Evolutionary conservation across 2,113 vertebrate species (phyloP).

Genomic region (Pogona vitticeps): DNA sequence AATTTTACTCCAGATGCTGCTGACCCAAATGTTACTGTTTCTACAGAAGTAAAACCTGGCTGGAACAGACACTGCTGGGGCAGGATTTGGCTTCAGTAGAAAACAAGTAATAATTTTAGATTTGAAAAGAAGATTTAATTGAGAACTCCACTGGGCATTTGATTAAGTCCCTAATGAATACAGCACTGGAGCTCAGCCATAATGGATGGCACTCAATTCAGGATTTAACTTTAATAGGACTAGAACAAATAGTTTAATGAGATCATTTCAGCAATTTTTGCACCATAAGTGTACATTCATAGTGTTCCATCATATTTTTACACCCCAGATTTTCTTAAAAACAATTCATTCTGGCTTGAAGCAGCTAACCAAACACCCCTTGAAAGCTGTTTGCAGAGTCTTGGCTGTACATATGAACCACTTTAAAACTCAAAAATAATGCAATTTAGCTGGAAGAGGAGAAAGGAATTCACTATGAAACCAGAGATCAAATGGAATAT

Average conservation of each 20-base stretch:
- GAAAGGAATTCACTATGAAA: constrained; percentile 42
- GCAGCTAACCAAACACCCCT: too few relatives aligned
- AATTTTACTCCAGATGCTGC: background rate
- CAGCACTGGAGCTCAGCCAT: constrained; percentile 44
- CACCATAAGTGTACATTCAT: constrained; percentile 64
- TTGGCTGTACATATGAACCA: constrained; percentile 61
- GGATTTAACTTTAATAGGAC: constrained; percentile 49
- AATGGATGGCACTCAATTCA: constrained; percentile 36
- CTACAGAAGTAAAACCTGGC: background rate
- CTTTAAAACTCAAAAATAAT: background rate
- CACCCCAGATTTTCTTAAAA: constrained; percentile 49
- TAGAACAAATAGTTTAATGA: constrained; percentile 54
- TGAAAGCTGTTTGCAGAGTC: constrained; percentile 52
- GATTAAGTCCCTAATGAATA: constrained; percentile 56
- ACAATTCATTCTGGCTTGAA: constrained; percentile 54
- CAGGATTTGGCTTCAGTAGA: constrained; percentile 29
- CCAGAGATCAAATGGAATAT: constrained; percentile 42
- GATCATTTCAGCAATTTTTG: constrained; percentile 61
- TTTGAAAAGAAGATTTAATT: constrained; percentile 47
- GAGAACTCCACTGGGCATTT: constrained; percentile 49
- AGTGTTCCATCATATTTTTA: constrained; percentile 60
- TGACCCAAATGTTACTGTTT: background rate
- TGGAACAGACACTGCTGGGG: background rate
- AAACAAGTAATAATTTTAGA: background rate
- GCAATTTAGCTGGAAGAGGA: constrained; percentile 57